phyloP scores from a whole-genome alignment of 2,888 invertebrate species.

The Eustalomyia histrio region DNA sequence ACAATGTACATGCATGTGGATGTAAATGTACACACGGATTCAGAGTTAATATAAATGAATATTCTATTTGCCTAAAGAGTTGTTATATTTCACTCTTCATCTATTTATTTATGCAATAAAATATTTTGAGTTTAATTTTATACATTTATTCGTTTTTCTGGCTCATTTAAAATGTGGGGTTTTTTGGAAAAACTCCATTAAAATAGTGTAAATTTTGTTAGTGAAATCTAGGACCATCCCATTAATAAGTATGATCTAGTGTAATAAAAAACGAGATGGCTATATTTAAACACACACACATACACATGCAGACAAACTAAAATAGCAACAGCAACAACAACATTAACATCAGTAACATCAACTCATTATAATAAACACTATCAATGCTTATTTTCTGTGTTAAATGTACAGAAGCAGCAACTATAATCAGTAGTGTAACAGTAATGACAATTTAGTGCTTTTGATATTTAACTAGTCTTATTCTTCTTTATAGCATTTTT shows the following conservation, averaged over 20 bases:
- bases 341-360: conserved; percentile 30
- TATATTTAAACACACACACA: conserved; percentile 63
- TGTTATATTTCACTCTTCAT: conserved; percentile 46
- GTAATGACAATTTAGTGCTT: conserved; percentile 27
- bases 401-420: conserved; percentile 50
- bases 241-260: conserved; percentile 50
- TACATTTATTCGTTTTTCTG: conserved; percentile 52
- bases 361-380: conserved; percentile 61
- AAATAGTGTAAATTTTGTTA: conserved; percentile 60
- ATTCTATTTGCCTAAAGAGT: neutral
- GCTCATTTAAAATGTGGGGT: conserved; percentile 63
- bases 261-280: conserved; percentile 73
- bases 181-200: conserved; percentile 48
- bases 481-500: too few species aligned
- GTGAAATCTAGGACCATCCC: conserved; percentile 62
- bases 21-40: neutral
- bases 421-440: conserved; percentile 61
- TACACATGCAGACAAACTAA: neutral
- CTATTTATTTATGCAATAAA: conserved; percentile 38
- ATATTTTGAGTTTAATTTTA: conserved; percentile 52
- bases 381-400: conserved; percentile 25
- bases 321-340: conserved; percentile 64
- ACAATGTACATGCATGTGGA: neutral
- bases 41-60: neutral
- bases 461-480: neutral